phyloP scores from a whole-genome alignment of 2,888 invertebrate species.

The Drosophila multiciliata region DNA sequence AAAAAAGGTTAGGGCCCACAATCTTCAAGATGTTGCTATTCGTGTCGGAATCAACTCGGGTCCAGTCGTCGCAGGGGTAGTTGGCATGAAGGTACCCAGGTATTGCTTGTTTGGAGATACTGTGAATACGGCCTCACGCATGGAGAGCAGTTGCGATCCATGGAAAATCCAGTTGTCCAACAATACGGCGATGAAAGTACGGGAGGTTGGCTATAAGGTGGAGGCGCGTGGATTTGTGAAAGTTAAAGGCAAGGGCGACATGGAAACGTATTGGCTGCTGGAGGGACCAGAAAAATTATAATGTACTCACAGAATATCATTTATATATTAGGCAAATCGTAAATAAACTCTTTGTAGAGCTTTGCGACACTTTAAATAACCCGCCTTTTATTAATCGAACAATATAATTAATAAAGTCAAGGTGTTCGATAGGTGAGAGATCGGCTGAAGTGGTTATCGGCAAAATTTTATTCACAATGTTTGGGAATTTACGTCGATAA shows the following conservation, averaged over 20 bases:
- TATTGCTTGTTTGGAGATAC: constrained; percentile 96
- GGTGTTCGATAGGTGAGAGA: constrained; percentile 18
- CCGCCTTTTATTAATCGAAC: background rate
- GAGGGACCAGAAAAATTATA: constrained; percentile 85
- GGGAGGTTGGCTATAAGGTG: constrained; percentile 88
- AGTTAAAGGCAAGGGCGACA: constrained; percentile 95
- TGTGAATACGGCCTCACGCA: constrained; percentile 95
- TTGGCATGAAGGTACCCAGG: constrained; percentile 93
- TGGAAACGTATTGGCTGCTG: constrained; percentile 93
- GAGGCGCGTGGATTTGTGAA: constrained; percentile 90
- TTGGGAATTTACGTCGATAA: constrained; percentile 15
- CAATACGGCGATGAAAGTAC: constrained; percentile 89
- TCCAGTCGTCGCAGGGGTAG: constrained; percentile 94
- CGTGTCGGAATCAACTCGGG: constrained; percentile 91
- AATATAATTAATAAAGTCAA: background rate
- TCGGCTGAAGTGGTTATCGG: background rate
- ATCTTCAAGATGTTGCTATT: constrained; percentile 88
- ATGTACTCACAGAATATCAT: background rate
- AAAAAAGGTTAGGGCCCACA: constrained; percentile 88
- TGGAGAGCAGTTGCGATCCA: constrained; percentile 90
- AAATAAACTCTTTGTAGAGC: constrained; percentile 14
- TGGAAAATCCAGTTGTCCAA: constrained; percentile 92
- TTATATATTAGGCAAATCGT: background rate
- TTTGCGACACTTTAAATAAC: background rate
- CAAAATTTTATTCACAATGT: constrained; percentile 5